Evolutionary conservation across 2,113 vertebrate genomes (phyloP).

Genomic region (Cyphotilapia sp.): DNA sequence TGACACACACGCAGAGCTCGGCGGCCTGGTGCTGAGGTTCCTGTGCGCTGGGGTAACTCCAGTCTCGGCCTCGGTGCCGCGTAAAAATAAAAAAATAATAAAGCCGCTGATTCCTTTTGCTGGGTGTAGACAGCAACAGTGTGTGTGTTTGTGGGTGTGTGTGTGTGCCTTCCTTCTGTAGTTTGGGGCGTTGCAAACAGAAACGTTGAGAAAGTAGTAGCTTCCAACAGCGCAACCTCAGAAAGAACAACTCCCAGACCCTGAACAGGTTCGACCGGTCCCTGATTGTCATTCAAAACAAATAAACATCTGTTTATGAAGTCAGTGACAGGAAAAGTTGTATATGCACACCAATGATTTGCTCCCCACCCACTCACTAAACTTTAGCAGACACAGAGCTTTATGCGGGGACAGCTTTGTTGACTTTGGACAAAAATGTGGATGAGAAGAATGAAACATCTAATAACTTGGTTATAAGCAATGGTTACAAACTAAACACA

Average conservation of each 20-base stretch:
- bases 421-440: not conserved
- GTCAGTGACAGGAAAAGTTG: not conserved
- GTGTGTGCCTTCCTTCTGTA: not conserved
- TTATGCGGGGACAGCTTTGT: not conserved
- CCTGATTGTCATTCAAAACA: not conserved
- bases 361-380: not conserved
- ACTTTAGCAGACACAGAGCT: not conserved
- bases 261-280: slow-evolving; percentile 41
- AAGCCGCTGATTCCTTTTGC: not conserved
- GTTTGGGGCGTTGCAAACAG: slow-evolving; percentile 24
- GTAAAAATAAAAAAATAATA: not conserved
- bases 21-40: not conserved
- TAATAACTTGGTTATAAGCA: not conserved
- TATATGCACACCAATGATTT: rapidly evolving
- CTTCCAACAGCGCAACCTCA: slow-evolving; percentile 13
- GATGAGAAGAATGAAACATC: not conserved
- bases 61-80: not conserved
- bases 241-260: not conserved
- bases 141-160: not conserved
- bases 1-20: not conserved
- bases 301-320: not conserved
- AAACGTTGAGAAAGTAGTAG: slow-evolving; percentile 33
- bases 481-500: not conserved
- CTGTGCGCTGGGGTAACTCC: not conserved
- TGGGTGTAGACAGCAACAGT: not conserved